Base-by-base conservation (phyloP, 1,140 invertebrate species). In the Heliconius nattereri region DNA sequence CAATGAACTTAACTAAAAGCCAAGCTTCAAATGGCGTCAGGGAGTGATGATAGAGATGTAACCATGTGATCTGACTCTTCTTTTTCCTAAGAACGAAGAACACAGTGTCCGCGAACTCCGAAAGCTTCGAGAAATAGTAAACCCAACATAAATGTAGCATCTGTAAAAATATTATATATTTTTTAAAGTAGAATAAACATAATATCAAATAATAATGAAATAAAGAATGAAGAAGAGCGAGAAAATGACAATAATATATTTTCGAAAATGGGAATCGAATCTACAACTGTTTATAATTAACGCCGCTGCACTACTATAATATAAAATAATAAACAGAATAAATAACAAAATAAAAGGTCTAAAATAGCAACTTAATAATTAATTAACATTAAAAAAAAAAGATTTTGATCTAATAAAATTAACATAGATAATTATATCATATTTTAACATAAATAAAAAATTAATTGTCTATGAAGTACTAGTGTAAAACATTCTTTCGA, bases 71-170 rank as follows among this genome's bases (percentile, higher is more conserved):
- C 91, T 99, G 98, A 84, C 97, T 97, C 91, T 98, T 98, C 93
- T 99, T 99, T 92, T 98, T 99, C 71, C 98, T 95, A 83, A 98
- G 92, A 32, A 98, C 96, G 94, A 99, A 99, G 95, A 98, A 99
- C 86, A 98, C 94, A 79, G 98, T 99, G 94, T 99, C 98, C 29
- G 98, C 96, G 94, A 99, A 99, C 95, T 99, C 99, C 20, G 98
- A 97, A 84, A 98, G 96, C 94, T 99, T 99, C 71, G 98, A 99
- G 92, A 99, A 97, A 94, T 99, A 99, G 93, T 99, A 99, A 96
- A 98, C 98, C 97, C 98, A 99, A 89, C 98, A 98, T 20, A 98
- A 96, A 85, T 97, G 97, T 0, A 98, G 96, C 98, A 99, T 99
- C 97, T 98, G 95, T 66, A 81, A 84, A 19, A 72, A 73, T 19